Conservation (phyloP, 1,140 invertebrate genomes). For the Sitophilus oryzae region DNA sequence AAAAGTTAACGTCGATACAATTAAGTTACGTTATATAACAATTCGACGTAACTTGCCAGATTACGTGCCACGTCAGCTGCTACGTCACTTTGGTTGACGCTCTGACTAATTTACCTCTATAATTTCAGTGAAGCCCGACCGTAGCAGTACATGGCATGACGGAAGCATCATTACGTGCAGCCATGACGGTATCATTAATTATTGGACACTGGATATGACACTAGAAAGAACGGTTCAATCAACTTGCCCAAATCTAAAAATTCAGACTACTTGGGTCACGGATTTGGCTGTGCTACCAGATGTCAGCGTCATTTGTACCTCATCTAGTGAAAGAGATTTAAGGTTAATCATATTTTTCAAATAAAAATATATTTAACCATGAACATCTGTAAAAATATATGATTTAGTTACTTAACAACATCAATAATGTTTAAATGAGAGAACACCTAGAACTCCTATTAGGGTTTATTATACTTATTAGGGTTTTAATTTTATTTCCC, state of each 20-base stretch:
- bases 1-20: too few species aligned
- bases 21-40: too few species aligned
- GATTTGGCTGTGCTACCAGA: constrained; percentile 62
- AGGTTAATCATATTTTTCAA: constrained; percentile 1
- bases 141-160: constrained; percentile 49
- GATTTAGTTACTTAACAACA: too few species aligned
- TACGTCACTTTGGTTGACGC: too few species aligned
- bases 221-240: constrained; percentile 53
- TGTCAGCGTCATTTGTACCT: constrained; percentile 60
- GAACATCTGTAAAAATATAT: too few species aligned
- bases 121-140: constrained; percentile 40
- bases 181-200: constrained; percentile 62
- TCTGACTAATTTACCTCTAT: not conserved
- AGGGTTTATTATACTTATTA: too few species aligned
- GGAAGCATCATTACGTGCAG: constrained; percentile 62
- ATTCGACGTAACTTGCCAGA: too few species aligned
- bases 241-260: constrained; percentile 51
- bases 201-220: constrained; percentile 61
- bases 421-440: too few species aligned
- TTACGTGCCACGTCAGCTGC: too few species aligned
- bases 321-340: constrained; percentile 61
- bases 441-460: too few species aligned
- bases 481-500: too few species aligned
- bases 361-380: not conserved
- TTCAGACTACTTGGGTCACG: constrained; percentile 57